Conservation (phyloP, 1,140 invertebrate genomes). For the Parapsyche elsis region DNA sequence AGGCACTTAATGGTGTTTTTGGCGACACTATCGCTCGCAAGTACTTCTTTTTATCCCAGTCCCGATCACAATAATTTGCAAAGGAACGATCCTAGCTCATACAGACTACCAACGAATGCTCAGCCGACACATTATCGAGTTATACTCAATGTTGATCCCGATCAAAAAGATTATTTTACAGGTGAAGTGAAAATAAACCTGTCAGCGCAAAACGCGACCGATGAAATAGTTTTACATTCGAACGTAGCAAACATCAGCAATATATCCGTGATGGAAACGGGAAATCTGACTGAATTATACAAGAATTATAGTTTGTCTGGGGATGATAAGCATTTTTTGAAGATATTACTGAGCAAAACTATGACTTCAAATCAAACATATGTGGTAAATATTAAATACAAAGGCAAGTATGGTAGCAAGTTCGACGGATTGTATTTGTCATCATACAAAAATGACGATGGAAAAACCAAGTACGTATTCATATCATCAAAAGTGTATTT, state of each 20-base stretch:
- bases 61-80: not conserved
- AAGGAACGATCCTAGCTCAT: constrained; percentile 55
- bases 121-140: constrained; percentile 75
- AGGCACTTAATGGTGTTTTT: too few relatives aligned
- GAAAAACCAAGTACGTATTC: not conserved
- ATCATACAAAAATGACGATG: constrained; percentile 56
- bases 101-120: constrained; percentile 71
- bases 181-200: constrained; percentile 72
- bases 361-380: constrained; percentile 54
- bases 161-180: constrained; percentile 66
- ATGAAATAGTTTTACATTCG: constrained; percentile 67
- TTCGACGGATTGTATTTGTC: constrained; percentile 65
- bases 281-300: not conserved
- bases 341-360: constrained; percentile 55
- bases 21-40: too few relatives aligned
- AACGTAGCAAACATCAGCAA: constrained; percentile 58
- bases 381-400: constrained; percentile 59
- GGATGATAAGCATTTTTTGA: constrained; percentile 62
- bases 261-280: not conserved
- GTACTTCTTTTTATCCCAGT: too few relatives aligned
- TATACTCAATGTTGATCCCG: constrained; percentile 71
- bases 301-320: not conserved
- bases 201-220: constrained; percentile 59
- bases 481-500: too few relatives aligned
- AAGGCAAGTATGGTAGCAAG: constrained; percentile 59